A percentile compares a stretch with the other conserved stretches of the same genome.
These are phyloP conservation scores for Austrolebias charrua DNA, from an alignment of 2,797 vertebrate genomes.

Conservation along the genomic window DNA sequence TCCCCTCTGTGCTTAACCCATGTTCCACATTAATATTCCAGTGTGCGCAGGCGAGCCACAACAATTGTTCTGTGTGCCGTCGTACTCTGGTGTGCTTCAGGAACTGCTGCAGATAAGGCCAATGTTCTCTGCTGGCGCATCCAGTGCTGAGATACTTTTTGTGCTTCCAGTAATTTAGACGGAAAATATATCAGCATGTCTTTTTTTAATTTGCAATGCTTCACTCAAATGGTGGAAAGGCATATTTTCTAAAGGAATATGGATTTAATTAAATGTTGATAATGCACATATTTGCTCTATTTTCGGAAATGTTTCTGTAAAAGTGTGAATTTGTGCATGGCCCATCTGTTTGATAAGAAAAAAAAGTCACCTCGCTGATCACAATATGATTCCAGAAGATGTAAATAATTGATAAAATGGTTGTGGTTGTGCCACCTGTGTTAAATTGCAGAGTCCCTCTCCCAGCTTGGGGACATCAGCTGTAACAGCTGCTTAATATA, in stretches of 20 bases:
- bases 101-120: neutral
- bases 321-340: neutral
- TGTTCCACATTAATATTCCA: conserved; percentile 23
- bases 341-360: neutral
- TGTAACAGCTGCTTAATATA: conserved; percentile 4
- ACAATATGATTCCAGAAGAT: neutral
- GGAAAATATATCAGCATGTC: neutral
- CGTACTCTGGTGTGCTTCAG: neutral
- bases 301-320: neutral
- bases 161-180: neutral
- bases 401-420: neutral
- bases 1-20: conserved; percentile 11
- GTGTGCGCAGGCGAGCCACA: neutral
- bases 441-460: neutral
- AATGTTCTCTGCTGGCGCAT: too few relatives aligned
- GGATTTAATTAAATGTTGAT: too few relatives aligned
- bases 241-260: neutral
- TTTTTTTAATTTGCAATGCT: neutral
- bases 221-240: neutral
- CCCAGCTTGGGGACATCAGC: neutral
- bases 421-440: conserved; percentile 3
- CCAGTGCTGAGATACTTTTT: neutral
- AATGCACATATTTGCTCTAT: neutral
- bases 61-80: neutral
- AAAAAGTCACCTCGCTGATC: neutral